Evolutionary conservation across 64 coral and sea anemone species (phyloP).

Genomic region (Montipora efflorescens): DNA sequence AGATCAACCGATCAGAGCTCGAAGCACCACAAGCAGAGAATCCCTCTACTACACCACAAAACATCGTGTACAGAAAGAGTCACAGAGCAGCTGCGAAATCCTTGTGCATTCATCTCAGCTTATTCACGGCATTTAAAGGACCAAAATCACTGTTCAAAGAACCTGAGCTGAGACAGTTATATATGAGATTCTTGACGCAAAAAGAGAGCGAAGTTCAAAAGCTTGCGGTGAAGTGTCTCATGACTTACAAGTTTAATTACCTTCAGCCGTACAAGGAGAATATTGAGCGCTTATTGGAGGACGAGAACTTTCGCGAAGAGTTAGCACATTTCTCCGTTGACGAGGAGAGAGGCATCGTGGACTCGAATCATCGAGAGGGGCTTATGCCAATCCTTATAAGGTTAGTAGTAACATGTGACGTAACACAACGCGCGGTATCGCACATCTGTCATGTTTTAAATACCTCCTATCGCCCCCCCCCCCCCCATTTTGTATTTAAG

Average conservation of each 20-base stretch:
- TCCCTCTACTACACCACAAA: neutral
- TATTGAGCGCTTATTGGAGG: conserved; percentile 75
- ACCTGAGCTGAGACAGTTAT: conserved; percentile 39
- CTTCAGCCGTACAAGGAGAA: conserved; percentile 81
- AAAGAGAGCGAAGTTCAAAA: conserved; percentile 83
- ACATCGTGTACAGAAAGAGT: conserved; percentile 23
- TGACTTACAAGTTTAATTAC: conserved; percentile 85
- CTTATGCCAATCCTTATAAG: conserved; percentile 86
- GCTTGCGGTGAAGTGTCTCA: conserved; percentile 69
- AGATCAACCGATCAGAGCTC: neutral
- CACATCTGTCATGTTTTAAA: too few relatives aligned
- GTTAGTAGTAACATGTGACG: neutral
- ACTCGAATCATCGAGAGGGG: conserved; percentile 69
- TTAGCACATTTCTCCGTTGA: conserved; percentile 81
- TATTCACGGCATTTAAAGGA: conserved; percentile 77
- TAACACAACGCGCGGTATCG: neutral
- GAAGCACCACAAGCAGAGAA: neutral
- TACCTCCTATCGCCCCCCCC: too few relatives aligned
- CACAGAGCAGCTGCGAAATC: conserved; percentile 76
- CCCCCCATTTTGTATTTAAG: too few relatives aligned
- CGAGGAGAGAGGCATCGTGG: conserved; percentile 71
- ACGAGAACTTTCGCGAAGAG: conserved; percentile 89
- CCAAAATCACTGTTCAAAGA: conserved; percentile 86
- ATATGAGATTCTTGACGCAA: conserved; percentile 68
- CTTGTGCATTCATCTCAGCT: conserved; percentile 67